Conservation (phyloP, 2,113 vertebrate species). For the Oreotrochilus melanogaster region DNA sequence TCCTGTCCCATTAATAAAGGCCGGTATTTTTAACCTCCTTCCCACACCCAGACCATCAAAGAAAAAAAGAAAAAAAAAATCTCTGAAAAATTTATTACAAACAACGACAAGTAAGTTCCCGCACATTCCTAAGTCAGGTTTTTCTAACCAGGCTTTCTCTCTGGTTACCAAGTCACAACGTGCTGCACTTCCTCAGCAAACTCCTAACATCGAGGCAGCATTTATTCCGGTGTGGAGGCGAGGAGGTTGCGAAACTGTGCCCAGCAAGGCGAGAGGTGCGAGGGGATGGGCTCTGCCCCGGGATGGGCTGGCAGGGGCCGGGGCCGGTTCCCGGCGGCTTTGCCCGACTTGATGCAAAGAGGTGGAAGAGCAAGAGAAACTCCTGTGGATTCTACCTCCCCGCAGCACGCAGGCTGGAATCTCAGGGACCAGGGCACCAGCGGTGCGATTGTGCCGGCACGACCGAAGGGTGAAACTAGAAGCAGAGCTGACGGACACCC, state of each 20-base stretch:
- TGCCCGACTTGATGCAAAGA: neutral
- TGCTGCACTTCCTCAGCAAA: neutral
- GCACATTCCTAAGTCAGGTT: neutral
- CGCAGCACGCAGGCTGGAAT: no score
- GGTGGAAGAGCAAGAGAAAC: neutral
- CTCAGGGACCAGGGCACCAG: rapidly evolving
- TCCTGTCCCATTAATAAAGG: neutral
- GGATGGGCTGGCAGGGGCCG: no score
- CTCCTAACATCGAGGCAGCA: rapidly evolving
- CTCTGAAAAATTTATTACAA: neutral
- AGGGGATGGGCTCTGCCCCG: no score
- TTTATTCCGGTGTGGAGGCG: rapidly evolving
- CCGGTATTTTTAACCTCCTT: neutral
- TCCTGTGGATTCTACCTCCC: neutral
- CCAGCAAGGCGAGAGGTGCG: rapidly evolving
- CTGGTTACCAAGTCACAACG: neutral
- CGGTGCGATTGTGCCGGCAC: neutral
- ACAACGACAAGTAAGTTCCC: neutral
- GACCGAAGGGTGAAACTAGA: rapidly evolving
- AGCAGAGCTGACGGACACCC: neutral
- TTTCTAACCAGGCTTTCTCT: neutral
- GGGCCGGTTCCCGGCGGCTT: no score
- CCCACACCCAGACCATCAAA: neutral
- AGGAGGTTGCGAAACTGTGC: neutral
- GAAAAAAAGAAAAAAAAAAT: neutral